Evolutionary conservation across 2,113 vertebrate species (phyloP).

Genomic region (Eulemur rufifrons): DNA sequence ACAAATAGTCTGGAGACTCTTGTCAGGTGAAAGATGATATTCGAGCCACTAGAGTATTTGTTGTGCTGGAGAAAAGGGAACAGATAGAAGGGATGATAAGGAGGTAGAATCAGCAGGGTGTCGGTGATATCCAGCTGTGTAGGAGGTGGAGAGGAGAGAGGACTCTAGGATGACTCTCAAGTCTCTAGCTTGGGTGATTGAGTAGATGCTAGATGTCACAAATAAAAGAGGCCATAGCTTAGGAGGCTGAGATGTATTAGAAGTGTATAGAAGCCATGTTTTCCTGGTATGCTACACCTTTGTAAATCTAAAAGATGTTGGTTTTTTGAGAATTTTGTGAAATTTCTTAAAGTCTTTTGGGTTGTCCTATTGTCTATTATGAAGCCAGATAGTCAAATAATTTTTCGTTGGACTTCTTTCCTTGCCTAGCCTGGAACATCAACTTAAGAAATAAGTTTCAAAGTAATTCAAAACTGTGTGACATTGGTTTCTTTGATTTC

Average conservation of each 20-base stretch:
- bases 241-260: not conserved
- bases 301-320: constrained; percentile 10
- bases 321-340: not conserved
- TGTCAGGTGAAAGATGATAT: not conserved
- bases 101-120: not conserved
- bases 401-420: constrained; percentile 6
- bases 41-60: not conserved
- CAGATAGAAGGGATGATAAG: not conserved
- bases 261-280: not conserved
- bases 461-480: not conserved
- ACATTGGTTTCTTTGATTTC: not conserved
- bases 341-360: not conserved
- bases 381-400: not conserved
- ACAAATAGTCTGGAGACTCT: not conserved
- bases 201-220: not conserved
- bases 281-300: not conserved
- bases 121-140: not conserved
- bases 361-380: not conserved
- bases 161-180: not conserved
- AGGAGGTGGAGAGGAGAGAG: not conserved
- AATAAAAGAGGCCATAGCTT: not conserved
- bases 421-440: not conserved
- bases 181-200: not conserved
- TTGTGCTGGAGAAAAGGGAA: not conserved
- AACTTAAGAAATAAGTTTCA: constrained; percentile 47